These are phyloP conservation scores for Vesta saturnalis DNA, from an alignment of 2,888 invertebrate species.

Conservation along the genomic window DNA sequence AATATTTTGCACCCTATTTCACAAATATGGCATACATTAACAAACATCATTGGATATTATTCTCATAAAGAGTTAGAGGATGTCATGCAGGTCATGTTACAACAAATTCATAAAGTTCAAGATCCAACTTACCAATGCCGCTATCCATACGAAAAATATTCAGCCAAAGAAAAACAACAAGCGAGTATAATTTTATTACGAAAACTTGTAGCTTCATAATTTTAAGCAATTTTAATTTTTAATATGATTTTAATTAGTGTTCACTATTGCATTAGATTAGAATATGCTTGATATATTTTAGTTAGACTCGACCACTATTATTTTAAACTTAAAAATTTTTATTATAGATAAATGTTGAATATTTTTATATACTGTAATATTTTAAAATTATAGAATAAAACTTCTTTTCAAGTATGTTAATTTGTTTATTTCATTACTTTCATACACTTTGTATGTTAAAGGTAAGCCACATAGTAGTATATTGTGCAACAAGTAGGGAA, in stretches of 20 bases:
- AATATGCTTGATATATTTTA: too few relatives aligned
- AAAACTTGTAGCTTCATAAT: constrained; percentile 25
- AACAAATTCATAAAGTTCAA: constrained; percentile 29
- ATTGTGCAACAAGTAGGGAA: too few relatives aligned
- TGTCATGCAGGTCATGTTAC: constrained; percentile 21
- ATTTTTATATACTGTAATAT: constrained; percentile 1
- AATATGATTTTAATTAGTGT: not conserved
- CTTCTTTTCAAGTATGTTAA: too few relatives aligned
- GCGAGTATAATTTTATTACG: constrained; percentile 23
- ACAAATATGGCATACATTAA: constrained; percentile 13
- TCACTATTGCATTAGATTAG: too few relatives aligned
- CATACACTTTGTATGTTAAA: too few relatives aligned
- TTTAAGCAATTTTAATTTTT: constrained; percentile 2
- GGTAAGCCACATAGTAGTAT: too few relatives aligned
- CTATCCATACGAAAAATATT: constrained; percentile 28
- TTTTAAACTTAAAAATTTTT: not conserved
- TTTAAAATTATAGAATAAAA: too few relatives aligned
- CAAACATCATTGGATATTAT: constrained; percentile 15
- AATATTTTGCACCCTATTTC: constrained; percentile 11
- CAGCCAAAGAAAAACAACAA: constrained; percentile 11
- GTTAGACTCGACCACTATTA: not conserved
- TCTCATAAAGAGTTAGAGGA: constrained; percentile 10
- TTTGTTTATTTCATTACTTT: too few relatives aligned
- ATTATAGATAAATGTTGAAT: not conserved
- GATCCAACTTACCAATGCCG: constrained; percentile 26